Evolutionary conservation across 2,113 vertebrate genomes (phyloP).

Genomic region (Actenoides hombroni): DNA sequence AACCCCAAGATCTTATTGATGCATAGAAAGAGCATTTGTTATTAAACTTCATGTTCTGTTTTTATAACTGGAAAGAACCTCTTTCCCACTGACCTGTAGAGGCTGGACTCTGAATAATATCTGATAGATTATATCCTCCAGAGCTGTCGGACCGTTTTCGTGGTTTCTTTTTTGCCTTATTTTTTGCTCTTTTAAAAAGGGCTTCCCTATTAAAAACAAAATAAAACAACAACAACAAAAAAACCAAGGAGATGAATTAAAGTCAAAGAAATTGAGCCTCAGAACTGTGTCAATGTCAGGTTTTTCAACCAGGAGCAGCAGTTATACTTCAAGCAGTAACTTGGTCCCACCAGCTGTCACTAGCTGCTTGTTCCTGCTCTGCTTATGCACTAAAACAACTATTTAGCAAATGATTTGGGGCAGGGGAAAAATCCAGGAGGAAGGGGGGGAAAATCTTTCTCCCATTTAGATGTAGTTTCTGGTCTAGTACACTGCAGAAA

Average conservation of each 20-base stretch:
- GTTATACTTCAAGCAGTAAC: neutral
- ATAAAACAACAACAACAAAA: neutral
- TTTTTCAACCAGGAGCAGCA: neutral
- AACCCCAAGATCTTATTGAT: neutral
- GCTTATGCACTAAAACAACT: neutral
- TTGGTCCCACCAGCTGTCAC: neutral
- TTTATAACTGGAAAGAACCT: neutral
- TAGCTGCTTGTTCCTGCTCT: neutral
- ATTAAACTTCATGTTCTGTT: neutral
- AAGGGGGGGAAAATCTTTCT: neutral
- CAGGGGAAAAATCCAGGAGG: neutral
- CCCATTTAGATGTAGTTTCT: neutral
- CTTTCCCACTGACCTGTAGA: conserved; percentile 79
- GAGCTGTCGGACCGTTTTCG: conserved; percentile 91
- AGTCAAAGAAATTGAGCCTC: neutral
- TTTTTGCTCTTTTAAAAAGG: conserved; percentile 88
- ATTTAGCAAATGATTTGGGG: rapidly evolving
- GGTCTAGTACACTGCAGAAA: neutral
- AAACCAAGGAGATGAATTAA: neutral
- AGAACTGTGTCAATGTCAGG: neutral
- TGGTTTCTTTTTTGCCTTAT: conserved; percentile 93
- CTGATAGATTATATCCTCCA: conserved; percentile 94
- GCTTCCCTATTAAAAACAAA: conserved; percentile 78
- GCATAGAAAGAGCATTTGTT: neutral
- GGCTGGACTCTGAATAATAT: conserved; percentile 90